Base-by-base conservation (phyloP, 2,888 invertebrate genomes). In the Crocallis elinguaria region DNA sequence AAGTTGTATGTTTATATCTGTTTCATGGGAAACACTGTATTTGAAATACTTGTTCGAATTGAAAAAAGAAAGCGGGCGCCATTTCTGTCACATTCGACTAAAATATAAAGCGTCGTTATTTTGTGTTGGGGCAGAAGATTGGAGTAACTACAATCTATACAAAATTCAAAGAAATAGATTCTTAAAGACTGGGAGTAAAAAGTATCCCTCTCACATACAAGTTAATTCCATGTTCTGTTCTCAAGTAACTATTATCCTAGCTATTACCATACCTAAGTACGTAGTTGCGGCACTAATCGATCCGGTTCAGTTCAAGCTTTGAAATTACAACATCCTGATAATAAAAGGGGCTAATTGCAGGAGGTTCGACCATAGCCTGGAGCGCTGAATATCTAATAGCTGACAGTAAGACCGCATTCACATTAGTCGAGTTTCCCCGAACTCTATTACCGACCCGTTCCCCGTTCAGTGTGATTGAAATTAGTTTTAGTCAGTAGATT, bases 261-360 rank as follows among this genome's bases (percentile, higher is more conserved):
- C 3, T 4, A 19, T 27, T 11, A 11, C 5, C 27, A 9, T 27
- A 32, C 14, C 2, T 5, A 14, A 32, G 3, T 8, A 29, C 29
- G 30, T 42, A 29, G 16, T 29, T 32, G 46, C 19, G 37, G 30
- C 27, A 13, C 30, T 49, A 55, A 55, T 49, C 49, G 39, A 55
- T 49, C 33, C 35, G 45, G 23, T 45, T 7, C 49, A 32, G 44
- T 35, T 30, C 27, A 29, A 49, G 49, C 43, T 54, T 43, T 32
- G 30, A 21, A 49, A 55, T 33, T 35, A 32, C 41, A 23, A 49
- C 49, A 45, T 49, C 41, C 44, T 49, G 44, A 44, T 54, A 48
- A 48, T 51, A 56, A 42, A 42, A 49, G 37, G 46, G 56, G 35
- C 46, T 56, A 51, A 51, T 51, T 43, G 46, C 32, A 42, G 35